These are phyloP conservation scores for Apostichopus japonicus DNA, from an alignment of 35 echinoderm and acorn worm genomes.

Conservation along the genomic window DNA sequence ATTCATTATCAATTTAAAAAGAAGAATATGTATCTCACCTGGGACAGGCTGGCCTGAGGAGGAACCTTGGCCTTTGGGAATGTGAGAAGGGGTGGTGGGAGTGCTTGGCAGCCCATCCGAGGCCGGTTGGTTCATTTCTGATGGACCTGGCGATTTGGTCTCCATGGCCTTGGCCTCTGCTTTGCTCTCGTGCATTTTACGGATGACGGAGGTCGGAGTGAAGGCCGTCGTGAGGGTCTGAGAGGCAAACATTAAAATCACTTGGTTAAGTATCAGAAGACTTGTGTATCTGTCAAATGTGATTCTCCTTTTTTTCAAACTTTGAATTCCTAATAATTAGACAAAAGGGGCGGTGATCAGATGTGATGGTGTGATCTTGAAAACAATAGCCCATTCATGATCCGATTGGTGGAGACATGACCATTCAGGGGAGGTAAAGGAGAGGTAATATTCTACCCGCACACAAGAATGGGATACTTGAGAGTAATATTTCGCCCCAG, in stretches of 20 bases:
- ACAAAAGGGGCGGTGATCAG: no score
- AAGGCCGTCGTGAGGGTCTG: constrained; percentile 70
- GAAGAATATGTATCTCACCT: constrained; percentile 3
- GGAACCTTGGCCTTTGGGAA: constrained; percentile 6
- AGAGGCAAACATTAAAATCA: neutral
- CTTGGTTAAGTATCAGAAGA: neutral
- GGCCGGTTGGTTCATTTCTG: neutral
- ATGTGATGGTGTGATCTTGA: no score
- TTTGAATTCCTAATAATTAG: no score
- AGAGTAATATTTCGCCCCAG: no score
- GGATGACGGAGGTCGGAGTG: constrained; percentile 95
- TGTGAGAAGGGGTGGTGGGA: constrained; percentile 9
- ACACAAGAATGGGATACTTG: no score
- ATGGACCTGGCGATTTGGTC: neutral
- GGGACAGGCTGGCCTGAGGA: neutral
- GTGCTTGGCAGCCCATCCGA: neutral
- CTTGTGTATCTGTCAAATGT: no score
- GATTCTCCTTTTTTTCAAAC: no score
- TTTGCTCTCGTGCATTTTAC: constrained; percentile 95
- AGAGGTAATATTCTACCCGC: no score
- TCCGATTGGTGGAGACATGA: no score
- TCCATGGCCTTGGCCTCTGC: constrained; percentile 81
- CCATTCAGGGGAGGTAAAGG: no score
- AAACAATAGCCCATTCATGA: no score
- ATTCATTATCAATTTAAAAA: neutral